These are phyloP conservation scores for Steatornis caripensis DNA, from an alignment of 2,113 vertebrate species.

Conservation along the genomic window DNA sequence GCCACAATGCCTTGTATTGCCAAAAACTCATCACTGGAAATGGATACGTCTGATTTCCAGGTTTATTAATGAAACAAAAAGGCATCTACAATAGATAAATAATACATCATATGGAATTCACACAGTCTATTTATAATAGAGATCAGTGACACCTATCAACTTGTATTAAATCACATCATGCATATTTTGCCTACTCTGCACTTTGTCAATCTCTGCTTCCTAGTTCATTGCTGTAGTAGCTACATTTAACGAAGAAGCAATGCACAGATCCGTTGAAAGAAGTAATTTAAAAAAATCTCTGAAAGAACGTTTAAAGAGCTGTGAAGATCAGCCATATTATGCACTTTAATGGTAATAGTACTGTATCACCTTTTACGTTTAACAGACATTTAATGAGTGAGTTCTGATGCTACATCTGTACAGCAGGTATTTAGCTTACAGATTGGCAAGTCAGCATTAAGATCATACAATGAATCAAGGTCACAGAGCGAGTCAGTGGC, in stretches of 20 bases:
- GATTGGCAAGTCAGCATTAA: not conserved
- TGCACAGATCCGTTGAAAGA: not conserved
- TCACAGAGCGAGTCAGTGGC: not conserved
- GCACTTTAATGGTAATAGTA: not conserved
- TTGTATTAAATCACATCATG: slow-evolving; percentile 69
- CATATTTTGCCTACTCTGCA: slow-evolving; percentile 63
- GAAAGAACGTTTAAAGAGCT: not conserved
- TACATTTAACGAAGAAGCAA: slow-evolving; percentile 4
- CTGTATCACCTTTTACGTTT: not conserved
- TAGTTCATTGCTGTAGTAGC: slow-evolving; percentile 7
- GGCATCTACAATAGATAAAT: slow-evolving; percentile 72
- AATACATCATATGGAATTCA: slow-evolving; percentile 73
- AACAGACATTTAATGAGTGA: not conserved
- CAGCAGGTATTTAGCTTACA: not conserved
- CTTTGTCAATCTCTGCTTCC: slow-evolving; percentile 71
- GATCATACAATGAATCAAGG: not conserved
- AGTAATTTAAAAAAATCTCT: not conserved
- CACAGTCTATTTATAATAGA: slow-evolving; percentile 65
- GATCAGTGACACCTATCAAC: slow-evolving; percentile 75
- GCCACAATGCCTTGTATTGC: slow-evolving; percentile 48
- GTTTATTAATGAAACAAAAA: slow-evolving; percentile 79
- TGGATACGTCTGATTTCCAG: slow-evolving; percentile 53
- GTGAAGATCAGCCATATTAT: not conserved
- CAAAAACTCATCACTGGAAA: slow-evolving; percentile 46
- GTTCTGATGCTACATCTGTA: not conserved